Base-by-base conservation (phyloP, 1,140 invertebrate genomes). In the Zaprionus capensis region DNA sequence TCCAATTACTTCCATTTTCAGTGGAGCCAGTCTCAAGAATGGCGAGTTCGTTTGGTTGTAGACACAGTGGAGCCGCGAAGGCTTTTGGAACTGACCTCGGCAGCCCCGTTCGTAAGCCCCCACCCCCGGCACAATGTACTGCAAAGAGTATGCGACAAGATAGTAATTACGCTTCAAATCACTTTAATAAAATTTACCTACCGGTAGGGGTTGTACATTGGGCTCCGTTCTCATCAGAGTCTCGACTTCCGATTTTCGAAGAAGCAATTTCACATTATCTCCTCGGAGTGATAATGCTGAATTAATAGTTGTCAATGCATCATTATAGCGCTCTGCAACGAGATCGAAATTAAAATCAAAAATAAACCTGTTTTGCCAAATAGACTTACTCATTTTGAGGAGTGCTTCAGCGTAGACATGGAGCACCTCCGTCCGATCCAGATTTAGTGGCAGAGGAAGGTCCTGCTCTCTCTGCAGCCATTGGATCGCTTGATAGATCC, bases 1-100 rank as follows among this genome's bases (percentile, higher is more conserved):
- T 90, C 96, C 96, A 31, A 97, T 94, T 79, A 98, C 95, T 93
- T 99, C 99, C 92, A 98, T 96, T 93, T 99, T 99, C 44, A 99
- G 95, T 0, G 98, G 98, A 0, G 96, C 96, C 20, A 99, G 93
- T 59, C 95, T 94, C 3, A 98, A 93, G 84, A 96, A 97, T 0
- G 97, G 96, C 58, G 95, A 94, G 17, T 94, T 95, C 65, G 96
- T 95, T 61, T 94, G 94, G 31, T 95, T 93, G 91, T 98, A 99
- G 41, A 95, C 94, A 93, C 98, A 99, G 80, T 95, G 95, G 5
- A 99, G 93, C 61, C 93, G 59, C 15, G 26, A 36, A 34, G 64
- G 28, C 4, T 83, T 28, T 93, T 92, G 72, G 58, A 96, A 94
- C 93, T 99, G 98, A 24, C 97, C 97, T 20, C 98, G 95, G 91